These are phyloP conservation scores for Elephantulus edwardii DNA, from an alignment of 2,113 vertebrate species.

Conservation along the genomic window DNA sequence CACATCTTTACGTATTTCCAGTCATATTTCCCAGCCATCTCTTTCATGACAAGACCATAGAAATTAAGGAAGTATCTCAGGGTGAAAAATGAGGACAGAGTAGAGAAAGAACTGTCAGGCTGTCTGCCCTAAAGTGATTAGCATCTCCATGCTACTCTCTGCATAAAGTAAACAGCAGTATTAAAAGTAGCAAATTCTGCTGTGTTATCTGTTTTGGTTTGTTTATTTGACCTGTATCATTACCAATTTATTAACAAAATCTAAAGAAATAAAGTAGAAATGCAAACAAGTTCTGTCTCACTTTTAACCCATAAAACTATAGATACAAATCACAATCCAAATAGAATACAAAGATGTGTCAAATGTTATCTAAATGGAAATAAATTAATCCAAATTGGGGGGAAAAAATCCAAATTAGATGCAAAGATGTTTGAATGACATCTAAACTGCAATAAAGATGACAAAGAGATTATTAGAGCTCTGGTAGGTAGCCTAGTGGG, in stretches of 20 bases:
- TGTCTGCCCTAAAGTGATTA: not conserved
- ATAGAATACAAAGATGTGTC: too few species aligned
- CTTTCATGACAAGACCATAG: not conserved
- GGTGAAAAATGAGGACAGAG: not conserved
- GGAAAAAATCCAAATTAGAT: not conserved
- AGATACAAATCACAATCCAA: not conserved
- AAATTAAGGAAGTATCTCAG: not conserved
- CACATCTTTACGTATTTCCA: not conserved
- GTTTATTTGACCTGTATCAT: not conserved
- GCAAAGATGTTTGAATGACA: not conserved
- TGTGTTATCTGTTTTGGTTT: not conserved
- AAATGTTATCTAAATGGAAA: too few species aligned
- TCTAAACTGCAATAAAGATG: not conserved
- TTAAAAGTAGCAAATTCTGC: not conserved
- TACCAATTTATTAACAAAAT: not conserved
- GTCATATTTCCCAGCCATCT: not conserved
- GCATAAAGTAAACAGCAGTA: conserved; percentile 16
- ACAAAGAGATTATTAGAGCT: not conserved
- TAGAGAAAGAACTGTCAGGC: not conserved
- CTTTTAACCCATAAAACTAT: not conserved
- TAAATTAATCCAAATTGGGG: too few species aligned
- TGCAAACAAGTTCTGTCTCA: not conserved
- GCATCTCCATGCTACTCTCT: not conserved
- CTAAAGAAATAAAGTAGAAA: not conserved
- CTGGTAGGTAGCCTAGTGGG: too few species aligned